Percentiles rank a stretch among this genome's conserved stretches.
These are phyloP conservation scores for Cheilosia pagana DNA, from an alignment of 2,888 invertebrate genomes.

Conservation along the genomic window DNA sequence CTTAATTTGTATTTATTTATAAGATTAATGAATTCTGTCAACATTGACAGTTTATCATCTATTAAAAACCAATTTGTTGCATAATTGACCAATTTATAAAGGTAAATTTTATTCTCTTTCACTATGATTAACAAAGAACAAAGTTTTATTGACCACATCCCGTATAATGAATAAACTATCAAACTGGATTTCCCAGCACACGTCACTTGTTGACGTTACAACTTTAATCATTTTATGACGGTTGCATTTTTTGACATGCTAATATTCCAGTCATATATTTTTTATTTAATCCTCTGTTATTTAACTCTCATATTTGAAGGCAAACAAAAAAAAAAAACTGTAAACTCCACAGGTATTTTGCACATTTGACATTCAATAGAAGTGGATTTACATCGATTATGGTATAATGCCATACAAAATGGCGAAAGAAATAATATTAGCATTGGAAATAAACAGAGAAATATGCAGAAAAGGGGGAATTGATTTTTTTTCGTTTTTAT, in stretches of 20 bases:
- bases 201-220: not conserved
- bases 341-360: conserved; percentile 18
- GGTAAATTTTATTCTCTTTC: not conserved
- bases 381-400: conserved; percentile 40
- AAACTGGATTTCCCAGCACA: not conserved
- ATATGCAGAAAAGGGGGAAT: not conserved
- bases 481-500: not conserved
- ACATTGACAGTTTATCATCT: not conserved
- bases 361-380: conserved; percentile 25
- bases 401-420: conserved; percentile 10
- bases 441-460: not conserved
- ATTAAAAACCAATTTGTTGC: conserved; percentile 1
- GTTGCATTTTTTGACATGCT: conserved; percentile 15
- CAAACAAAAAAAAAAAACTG: not conserved
- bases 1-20: conserved; percentile 16
- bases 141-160: not conserved
- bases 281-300: not conserved
- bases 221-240: not conserved
- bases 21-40: conserved; percentile 27
- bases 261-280: not conserved
- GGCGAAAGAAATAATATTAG: conserved; percentile 12
- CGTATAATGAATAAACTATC: not conserved
- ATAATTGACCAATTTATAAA: not conserved
- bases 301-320: not conserved
- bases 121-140: too few relatives aligned